These are phyloP conservation scores for Oplegnathus fasciatus DNA, from an alignment of 2,113 vertebrate genomes.

Conservation along the genomic window DNA sequence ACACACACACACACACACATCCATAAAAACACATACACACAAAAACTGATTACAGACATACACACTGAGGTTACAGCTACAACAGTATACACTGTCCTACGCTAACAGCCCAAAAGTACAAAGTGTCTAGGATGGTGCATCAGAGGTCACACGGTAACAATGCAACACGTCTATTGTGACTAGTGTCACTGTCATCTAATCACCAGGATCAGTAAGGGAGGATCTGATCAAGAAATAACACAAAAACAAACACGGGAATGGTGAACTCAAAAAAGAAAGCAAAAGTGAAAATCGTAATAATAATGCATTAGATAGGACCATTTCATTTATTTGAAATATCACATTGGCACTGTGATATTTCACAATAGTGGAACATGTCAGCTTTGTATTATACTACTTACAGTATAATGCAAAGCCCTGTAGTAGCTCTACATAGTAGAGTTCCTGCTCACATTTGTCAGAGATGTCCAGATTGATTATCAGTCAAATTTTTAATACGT, in stretches of 20 bases:
- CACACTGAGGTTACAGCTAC: constrained; percentile 73
- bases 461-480: constrained; percentile 12
- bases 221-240: constrained; percentile 36
- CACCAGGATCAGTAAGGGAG: constrained; percentile 30
- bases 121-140: constrained; percentile 57
- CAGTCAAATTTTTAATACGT: not conserved
- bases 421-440: constrained; percentile 51
- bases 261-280: not conserved
- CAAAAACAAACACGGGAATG: not conserved
- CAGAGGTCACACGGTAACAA: constrained; percentile 70
- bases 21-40: constrained; percentile 49
- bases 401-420: constrained; percentile 43
- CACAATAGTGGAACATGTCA: constrained; percentile 31
- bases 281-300: not conserved
- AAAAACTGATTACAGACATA: constrained; percentile 42
- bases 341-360: constrained; percentile 26
- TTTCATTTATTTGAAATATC: constrained; percentile 32
- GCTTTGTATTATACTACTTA: constrained; percentile 34
- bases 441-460: constrained; percentile 41
- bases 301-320: constrained; percentile 12
- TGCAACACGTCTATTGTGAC: constrained; percentile 67
- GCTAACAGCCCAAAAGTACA: constrained; percentile 70
- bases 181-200: constrained; percentile 54
- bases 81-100: constrained; percentile 68
- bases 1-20: constrained; percentile 5